Percentiles rank a stretch among this genome's conserved stretches.
These are phyloP conservation scores for Tribolium freemani DNA, from an alignment of 2,888 invertebrate genomes.

Conservation along the genomic window DNA sequence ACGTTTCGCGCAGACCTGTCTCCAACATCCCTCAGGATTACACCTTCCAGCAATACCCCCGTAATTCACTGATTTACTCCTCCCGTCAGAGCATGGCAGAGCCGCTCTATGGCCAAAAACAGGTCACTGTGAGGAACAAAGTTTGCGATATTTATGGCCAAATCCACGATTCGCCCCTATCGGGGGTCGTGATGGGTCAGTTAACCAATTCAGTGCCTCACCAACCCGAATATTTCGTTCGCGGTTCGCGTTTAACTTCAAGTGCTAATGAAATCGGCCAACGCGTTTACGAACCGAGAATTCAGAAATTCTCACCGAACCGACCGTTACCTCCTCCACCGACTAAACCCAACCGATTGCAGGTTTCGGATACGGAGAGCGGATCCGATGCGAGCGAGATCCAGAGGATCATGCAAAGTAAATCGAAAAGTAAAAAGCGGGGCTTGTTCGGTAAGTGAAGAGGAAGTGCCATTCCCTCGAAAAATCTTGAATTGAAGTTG, in stretches of 20 bases:
- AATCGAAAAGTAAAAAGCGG: slow-evolving; percentile 60
- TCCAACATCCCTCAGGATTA: slow-evolving; percentile 19
- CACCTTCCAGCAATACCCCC: slow-evolving; percentile 45
- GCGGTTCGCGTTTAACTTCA: slow-evolving; percentile 65
- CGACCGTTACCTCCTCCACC: slow-evolving; percentile 68
- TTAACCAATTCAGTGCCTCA: slow-evolving; percentile 53
- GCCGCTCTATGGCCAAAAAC: slow-evolving; percentile 54
- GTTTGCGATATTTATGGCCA: slow-evolving; percentile 67
- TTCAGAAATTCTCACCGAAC: background rate
- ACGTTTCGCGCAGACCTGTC: slow-evolving; percentile 15
- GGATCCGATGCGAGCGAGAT: slow-evolving; percentile 82
- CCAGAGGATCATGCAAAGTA: slow-evolving; percentile 74
- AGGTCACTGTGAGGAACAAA: slow-evolving; percentile 63
- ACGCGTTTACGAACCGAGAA: slow-evolving; percentile 43
- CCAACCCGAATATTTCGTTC: slow-evolving; percentile 59
- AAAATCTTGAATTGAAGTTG: slow-evolving; percentile 63
- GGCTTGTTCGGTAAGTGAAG: slow-evolving; percentile 61
- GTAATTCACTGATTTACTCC: slow-evolving; percentile 45
- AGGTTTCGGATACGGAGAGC: slow-evolving; percentile 76
- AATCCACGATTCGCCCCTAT: slow-evolving; percentile 62
- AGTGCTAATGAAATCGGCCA: slow-evolving; percentile 67
- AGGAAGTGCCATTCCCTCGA: slow-evolving; percentile 54
- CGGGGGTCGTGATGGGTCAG: slow-evolving; percentile 65
- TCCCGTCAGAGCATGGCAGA: slow-evolving; percentile 53
- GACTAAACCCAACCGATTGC: slow-evolving; percentile 39